These are phyloP conservation scores for Artemia franciscana DNA, from an alignment of 1,140 invertebrate genomes.

Conservation along the genomic window DNA sequence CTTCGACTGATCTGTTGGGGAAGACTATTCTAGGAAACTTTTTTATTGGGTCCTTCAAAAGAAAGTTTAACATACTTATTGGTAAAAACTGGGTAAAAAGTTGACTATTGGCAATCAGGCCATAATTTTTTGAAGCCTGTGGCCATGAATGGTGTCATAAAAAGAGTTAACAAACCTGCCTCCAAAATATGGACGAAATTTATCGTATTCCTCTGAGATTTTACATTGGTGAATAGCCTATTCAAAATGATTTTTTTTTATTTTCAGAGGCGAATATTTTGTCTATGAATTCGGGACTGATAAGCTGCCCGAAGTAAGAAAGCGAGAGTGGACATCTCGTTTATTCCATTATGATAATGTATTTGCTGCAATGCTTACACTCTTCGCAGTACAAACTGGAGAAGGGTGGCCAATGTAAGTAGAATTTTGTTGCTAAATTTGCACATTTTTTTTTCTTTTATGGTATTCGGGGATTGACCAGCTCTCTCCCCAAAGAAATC, in stretches of 20 bases:
- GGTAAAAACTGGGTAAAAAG: too few species aligned
- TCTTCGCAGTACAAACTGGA: slow-evolving; percentile 97
- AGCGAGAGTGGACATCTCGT: slow-evolving; percentile 64
- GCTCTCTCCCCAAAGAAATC: too few species aligned
- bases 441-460: too few species aligned
- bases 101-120: too few species aligned
- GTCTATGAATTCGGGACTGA: slow-evolving; percentile 47
- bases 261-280: slow-evolving; percentile 70
- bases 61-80: too few species aligned
- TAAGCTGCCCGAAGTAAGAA: slow-evolving; percentile 52
- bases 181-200: not conserved
- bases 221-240: too few species aligned
- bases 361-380: slow-evolving; percentile 84
- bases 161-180: not conserved
- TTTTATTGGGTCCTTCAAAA: too few species aligned
- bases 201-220: not conserved
- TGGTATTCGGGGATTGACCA: too few species aligned
- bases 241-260: slow-evolving; percentile 14
- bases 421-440: too few species aligned
- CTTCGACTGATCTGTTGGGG: too few species aligned
- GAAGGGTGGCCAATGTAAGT: slow-evolving; percentile 95
- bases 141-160: not conserved
- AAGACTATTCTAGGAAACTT: too few species aligned
- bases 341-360: slow-evolving; percentile 98
- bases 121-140: too few species aligned